Evolutionary conservation across 2,797 vertebrate genomes (phyloP).

Genomic region (Brachyalestes nurse): DNA sequence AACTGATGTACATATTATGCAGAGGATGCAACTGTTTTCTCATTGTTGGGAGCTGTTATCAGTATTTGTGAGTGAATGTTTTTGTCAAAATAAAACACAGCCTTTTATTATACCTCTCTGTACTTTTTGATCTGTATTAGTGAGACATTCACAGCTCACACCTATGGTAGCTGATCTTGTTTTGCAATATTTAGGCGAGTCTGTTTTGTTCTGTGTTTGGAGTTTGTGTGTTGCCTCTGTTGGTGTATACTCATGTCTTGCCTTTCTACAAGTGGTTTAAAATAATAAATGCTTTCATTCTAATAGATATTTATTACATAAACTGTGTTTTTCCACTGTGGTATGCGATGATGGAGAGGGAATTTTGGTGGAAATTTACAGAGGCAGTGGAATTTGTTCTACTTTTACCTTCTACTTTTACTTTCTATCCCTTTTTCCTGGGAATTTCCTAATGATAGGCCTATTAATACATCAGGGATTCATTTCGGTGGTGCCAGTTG

Average conservation of each 20-base stretch:
- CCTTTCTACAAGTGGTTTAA: background rate
- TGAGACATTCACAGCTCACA: background rate
- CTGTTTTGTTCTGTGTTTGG: background rate
- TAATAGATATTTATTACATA: constrained; percentile 49
- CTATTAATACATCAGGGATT: background rate
- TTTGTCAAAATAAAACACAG: background rate
- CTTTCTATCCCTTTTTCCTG: background rate
- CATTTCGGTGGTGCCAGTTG: background rate
- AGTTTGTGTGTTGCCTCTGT: background rate
- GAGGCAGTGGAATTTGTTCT: background rate
- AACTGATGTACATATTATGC: background rate
- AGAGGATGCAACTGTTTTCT: background rate
- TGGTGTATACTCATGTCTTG: background rate
- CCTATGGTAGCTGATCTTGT: background rate
- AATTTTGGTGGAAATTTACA: constrained; percentile 5
- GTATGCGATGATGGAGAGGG: background rate
- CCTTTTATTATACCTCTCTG: background rate
- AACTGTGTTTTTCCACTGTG: background rate
- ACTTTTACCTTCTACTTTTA: background rate
- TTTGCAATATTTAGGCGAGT: background rate
- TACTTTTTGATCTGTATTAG: background rate
- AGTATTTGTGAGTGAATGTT: background rate
- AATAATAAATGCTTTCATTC: constrained; percentile 5
- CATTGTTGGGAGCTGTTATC: background rate
- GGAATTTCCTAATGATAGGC: background rate